phyloP scores from a whole-genome alignment of 2,113 vertebrate species.

The Lagopus leucura region DNA sequence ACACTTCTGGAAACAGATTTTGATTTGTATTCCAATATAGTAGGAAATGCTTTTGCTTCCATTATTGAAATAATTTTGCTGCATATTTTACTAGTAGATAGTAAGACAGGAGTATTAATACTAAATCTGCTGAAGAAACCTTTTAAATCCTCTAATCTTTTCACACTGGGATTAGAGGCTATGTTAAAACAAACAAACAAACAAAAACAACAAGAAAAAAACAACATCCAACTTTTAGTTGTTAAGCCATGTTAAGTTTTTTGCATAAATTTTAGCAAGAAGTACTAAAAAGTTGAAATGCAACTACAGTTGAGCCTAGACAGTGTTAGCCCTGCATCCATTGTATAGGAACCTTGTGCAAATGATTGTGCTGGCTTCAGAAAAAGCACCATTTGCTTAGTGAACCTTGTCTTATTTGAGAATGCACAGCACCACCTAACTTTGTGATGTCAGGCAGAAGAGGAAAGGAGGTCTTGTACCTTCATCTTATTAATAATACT shows the following conservation, averaged over 20 bases:
- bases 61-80: slow-evolving; percentile 8
- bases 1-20: slow-evolving; percentile 28
- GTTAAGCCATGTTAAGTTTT: background rate
- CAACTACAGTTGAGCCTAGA: background rate
- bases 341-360: background rate
- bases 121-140: slow-evolving; percentile 26
- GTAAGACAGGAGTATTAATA: background rate
- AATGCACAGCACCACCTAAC: background rate
- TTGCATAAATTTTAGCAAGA: background rate
- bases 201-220: background rate
- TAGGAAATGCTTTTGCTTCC: slow-evolving; percentile 19
- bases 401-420: background rate
- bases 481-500: background rate
- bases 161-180: background rate
- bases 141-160: slow-evolving; percentile 19
- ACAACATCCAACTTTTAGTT: background rate
- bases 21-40: slow-evolving; percentile 8
- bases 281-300: background rate
- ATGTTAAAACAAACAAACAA: background rate
- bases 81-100: slow-evolving; percentile 32
- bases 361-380: background rate
- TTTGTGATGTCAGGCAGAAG: background rate
- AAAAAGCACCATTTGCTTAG: background rate
- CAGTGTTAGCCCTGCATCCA: background rate
- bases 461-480: background rate